Percentiles rank a stretch among this genome's conserved stretches.
These are phyloP conservation scores for Nemotelus pantherinus DNA, from an alignment of 2,888 invertebrate genomes.

Conservation along the genomic window DNA sequence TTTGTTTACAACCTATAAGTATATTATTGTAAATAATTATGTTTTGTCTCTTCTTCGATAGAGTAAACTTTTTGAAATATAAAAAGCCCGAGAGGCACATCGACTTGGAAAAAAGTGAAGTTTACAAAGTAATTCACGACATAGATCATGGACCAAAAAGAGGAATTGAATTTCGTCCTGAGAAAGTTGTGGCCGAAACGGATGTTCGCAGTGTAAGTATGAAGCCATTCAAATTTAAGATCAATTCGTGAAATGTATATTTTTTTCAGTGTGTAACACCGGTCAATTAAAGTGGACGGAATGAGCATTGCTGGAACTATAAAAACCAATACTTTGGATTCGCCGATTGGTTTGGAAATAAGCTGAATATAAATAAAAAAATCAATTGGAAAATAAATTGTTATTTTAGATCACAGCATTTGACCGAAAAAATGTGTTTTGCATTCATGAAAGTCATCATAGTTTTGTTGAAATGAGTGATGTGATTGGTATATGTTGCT, in stretches of 20 bases:
- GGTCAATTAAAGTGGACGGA: slow-evolving; percentile 1
- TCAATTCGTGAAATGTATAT: neutral
- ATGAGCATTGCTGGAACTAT: neutral
- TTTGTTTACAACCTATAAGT: too few relatives aligned
- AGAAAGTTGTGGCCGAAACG: slow-evolving; percentile 73
- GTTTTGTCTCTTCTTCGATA: slow-evolving; percentile 58
- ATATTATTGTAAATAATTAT: too few relatives aligned
- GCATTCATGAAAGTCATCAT: too few relatives aligned
- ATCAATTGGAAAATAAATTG: too few relatives aligned
- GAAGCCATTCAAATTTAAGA: neutral
- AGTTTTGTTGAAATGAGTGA: too few relatives aligned
- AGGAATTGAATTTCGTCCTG: slow-evolving; percentile 73
- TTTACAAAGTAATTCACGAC: slow-evolving; percentile 82
- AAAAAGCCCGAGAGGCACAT: slow-evolving; percentile 80
- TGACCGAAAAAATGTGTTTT: too few relatives aligned
- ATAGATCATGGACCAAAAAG: slow-evolving; percentile 74
- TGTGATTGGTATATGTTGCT: too few relatives aligned
- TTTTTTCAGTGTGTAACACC: slow-evolving; percentile 45
- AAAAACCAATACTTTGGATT: too few relatives aligned
- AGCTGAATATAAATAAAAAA: too few relatives aligned
- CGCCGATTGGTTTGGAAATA: too few relatives aligned
- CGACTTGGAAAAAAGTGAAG: slow-evolving; percentile 81
- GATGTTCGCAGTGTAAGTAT: slow-evolving; percentile 65
- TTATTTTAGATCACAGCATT: too few relatives aligned
- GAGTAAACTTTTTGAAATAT: slow-evolving; percentile 92